These are phyloP conservation scores for Molossus alvarezi DNA, from an alignment of 2,797 vertebrate species.

Conservation along the genomic window DNA sequence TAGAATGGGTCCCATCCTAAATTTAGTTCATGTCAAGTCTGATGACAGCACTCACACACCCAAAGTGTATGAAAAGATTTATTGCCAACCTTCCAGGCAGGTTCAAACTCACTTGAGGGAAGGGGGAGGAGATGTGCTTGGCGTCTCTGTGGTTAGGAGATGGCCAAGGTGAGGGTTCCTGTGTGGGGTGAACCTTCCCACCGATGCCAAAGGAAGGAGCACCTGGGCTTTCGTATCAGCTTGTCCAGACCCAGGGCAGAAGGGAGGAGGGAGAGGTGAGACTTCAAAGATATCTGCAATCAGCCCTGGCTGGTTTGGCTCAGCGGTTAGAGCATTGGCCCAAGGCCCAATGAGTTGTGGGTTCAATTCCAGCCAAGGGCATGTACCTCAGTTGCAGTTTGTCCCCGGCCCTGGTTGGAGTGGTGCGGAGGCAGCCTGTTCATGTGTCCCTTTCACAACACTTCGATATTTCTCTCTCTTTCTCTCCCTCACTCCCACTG, in stretches of 20 bases:
- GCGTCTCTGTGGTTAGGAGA: not conserved
- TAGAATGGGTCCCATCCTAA: not conserved
- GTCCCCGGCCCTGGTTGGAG: no score
- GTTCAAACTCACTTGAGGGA: not conserved
- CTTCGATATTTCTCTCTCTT: no score
- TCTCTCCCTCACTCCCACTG: no score
- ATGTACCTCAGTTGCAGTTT: no score
- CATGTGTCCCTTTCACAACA: no score
- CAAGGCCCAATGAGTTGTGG: no score
- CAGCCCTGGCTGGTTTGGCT: no score
- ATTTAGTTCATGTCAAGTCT: not conserved
- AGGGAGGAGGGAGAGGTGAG: not conserved
- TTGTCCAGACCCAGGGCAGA: not conserved
- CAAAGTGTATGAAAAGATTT: not conserved
- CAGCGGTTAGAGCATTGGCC: no score
- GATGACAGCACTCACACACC: rapidly evolving
- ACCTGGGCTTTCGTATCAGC: not conserved
- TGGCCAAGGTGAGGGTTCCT: not conserved
- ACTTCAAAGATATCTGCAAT: not conserved
- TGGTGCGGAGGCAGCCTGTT: no score
- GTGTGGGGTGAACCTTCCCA: not conserved
- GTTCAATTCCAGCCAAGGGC: no score
- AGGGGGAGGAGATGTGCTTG: not conserved
- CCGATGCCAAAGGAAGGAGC: not conserved
- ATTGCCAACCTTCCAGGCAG: not conserved